A percentile compares a stretch with the other conserved stretches of the same genome.
phyloP scores from a whole-genome alignment of 2,888 invertebrate genomes.

The Eupithecia subumbrata region DNA sequence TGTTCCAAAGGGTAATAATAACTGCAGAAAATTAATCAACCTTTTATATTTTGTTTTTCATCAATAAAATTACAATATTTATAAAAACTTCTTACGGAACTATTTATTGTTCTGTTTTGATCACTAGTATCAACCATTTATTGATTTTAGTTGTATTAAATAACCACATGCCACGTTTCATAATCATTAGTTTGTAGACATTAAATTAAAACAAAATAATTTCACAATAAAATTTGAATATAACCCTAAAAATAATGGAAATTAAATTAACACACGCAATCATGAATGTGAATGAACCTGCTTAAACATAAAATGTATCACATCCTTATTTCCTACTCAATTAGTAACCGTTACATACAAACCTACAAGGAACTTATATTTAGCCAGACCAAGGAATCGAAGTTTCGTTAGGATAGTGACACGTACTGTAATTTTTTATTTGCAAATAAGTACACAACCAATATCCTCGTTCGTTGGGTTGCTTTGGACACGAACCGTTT shows the following conservation, averaged over 20 bases:
- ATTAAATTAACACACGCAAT: slow-evolving; percentile 62
- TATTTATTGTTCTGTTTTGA: slow-evolving; percentile 74
- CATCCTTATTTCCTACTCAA: slow-evolving; percentile 78
- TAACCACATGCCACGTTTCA: slow-evolving; percentile 34
- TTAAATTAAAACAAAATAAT: slow-evolving; percentile 61
- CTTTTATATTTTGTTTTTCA: slow-evolving; percentile 71
- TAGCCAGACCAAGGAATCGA: slow-evolving; percentile 71
- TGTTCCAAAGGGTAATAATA: neutral
- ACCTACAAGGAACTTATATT: slow-evolving; percentile 77
- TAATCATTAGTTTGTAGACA: slow-evolving; percentile 52
- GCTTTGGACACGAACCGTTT: neutral
- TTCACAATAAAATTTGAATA: slow-evolving; percentile 68
- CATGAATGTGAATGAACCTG: slow-evolving; percentile 61
- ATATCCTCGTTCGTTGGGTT: slow-evolving; percentile 48
- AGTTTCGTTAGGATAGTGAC: slow-evolving; percentile 54
- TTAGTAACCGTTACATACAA: slow-evolving; percentile 55
- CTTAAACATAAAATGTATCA: slow-evolving; percentile 81
- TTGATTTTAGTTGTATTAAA: neutral
- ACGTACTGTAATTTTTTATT: slow-evolving; percentile 20
- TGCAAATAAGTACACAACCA: slow-evolving; percentile 81
- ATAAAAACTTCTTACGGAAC: slow-evolving; percentile 70
- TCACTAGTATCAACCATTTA: slow-evolving; percentile 47
- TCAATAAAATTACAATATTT: slow-evolving; percentile 67
- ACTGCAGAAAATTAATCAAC: slow-evolving; percentile 63
- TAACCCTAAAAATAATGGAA: slow-evolving; percentile 63